Evolutionary conservation across 2,797 vertebrate species (phyloP), one percentile per base, ranked within the genome.

Genomic region (Lagodon rhomboides): DNA sequence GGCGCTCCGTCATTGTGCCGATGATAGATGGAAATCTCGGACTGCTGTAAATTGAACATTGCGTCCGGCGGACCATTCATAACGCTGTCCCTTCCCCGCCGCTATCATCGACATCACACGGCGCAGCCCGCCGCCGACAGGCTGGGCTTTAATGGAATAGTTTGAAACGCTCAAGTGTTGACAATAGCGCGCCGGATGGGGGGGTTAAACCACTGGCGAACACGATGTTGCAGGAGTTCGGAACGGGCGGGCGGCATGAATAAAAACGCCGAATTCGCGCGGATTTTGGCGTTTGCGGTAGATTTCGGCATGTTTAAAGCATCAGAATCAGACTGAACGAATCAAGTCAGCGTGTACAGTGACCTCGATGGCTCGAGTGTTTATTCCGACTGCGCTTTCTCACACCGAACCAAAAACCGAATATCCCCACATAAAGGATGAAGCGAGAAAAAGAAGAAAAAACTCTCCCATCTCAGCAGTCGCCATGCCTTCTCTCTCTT

Each of bases 11-110:
- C 80, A 82, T 80, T 72, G 79, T 73, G 74, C 59, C 3, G 62
- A 76, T 89, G 91, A 92, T 86, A 92, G 91, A 93, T 93, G 89
- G 70, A 93, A 90, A 92, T 91, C 87, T 91, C 84, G 62, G 74
- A 64, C 85, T 59, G 85, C 88, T 90, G 86, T 91, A 94, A 93
- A 93, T 90, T 92, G 89, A 93, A 93, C 90, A 88, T 66, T 81
- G 81, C 66, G 44, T 89, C 90, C 82, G 78, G 76, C 75, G 54
- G 75, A 87, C 89, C 88, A 83, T 89, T 91, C 90, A 88, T 75
- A 85, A 84, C 41, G 15, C 50, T 60, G 27, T 72, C 74, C 81
- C 75, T 62, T 81, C 74, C 69, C 68, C 4, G 78, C 82, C 43
- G 75, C 82, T 86, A 88, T 92, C 90, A 44, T 68, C 30, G 61